Evolutionary conservation across 2,888 invertebrate species (phyloP), one percentile per base, ranked within the genome.

Genomic region (Patella caerulea): DNA sequence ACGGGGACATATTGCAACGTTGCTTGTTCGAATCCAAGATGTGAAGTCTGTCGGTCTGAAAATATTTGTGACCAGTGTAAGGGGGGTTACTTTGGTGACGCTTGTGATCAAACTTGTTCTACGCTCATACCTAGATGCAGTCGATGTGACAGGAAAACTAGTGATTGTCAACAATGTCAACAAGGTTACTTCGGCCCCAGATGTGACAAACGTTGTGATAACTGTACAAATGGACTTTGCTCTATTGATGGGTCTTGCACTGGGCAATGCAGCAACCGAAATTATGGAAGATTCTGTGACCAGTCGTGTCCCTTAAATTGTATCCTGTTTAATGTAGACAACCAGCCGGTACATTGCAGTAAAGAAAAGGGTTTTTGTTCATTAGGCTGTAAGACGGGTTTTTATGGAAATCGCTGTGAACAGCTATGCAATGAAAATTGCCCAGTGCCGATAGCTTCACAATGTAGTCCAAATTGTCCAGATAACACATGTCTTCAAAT

Each of bases 401-500:
- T 65, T 65, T 65, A 65, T 19, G 65, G 65, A 11, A 24, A 65
- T 19, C 19, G 12, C 11, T 65, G 65, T 14, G 24, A 65, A 19
- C 24, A 24, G 12, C 24, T 0, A 19, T 65, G 65, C 24, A 19
- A 19, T 24, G 3, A 24, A 65, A 65, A 65, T 65, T 65, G 65
- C 7, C 65, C 65, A 65, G 24, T 45, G 45, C 45, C 45, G 7
- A 9, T 45, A 45, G 45, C 45, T 9, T 7, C 45, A 45, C 45
- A 45, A 9, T 65, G 65, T 65, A 19, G 19, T 65, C 11, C 24
- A 65, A 65, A 65, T 65, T 65, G 65, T 65, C 65, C 65, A 65
- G 24, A 65, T 19, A 65, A 14, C 24, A 19, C 19, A 1, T 65
- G 65, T 65, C 65, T 24, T 65, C 19, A 65, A 24, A 19, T 65